Evolutionary conservation across 35 echinoderm and acorn worm genomes (phyloP), one percentile per base, ranked within the genome.

Genomic region (Eucidaris tribuloides): DNA sequence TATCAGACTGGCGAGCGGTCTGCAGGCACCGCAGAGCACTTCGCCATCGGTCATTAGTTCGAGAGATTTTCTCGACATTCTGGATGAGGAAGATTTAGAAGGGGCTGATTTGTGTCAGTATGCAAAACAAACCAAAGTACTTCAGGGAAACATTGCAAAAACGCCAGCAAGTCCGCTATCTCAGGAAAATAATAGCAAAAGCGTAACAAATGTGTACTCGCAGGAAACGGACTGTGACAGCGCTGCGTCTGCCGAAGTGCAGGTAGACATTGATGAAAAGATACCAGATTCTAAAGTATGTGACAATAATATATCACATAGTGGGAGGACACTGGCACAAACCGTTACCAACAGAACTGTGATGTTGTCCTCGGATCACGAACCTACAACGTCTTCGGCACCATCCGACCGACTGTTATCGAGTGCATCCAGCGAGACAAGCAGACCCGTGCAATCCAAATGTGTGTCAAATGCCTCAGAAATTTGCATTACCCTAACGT

Each of bases 51-150:
- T 49, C 18, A 77, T 23, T 32, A 64, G 57, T 27, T 68, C 62
- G 38, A 54, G 38, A 46, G 85, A 88, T 41, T 64, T 88, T 46
- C 77, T 88, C 20, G 85, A 88, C 55, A 63, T 62, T 29, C 27
- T 81, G 7, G 77, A 80, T 32, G 59, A 88, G 55, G 44, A 46
- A 6, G 76, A 81, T 24, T 74, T 74, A n/a, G 68, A 74, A 74
- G 68, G 68, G 44, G 68, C 68, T 24, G 68, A 74, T 40, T 40
- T 74, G 28, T 74, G 68, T 25, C 28, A 74, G 37, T 74, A 42
- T 24, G 68, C 68, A n/a, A 74, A 74, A 74, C 68, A 74, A 74
- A 74, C 68, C 68, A 74, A 74, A 74, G 68, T 74, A 74, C 68
- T 74, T 41, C 68, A 74, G 25, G 68, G 68, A 74, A 33, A 74